phyloP scores from a whole-genome alignment of 2,113 vertebrate genomes.

The Peromyscus maniculatus region DNA sequence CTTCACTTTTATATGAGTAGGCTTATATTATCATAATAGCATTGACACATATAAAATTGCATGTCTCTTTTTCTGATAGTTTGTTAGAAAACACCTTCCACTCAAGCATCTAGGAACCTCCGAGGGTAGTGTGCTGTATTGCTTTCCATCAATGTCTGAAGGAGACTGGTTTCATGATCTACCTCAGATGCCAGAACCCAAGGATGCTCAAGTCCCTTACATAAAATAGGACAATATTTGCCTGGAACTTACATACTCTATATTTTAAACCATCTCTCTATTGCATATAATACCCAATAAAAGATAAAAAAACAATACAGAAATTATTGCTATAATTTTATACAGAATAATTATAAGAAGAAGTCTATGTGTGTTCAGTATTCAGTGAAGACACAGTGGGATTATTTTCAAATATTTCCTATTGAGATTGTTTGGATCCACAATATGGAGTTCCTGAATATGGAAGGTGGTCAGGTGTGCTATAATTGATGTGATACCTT shows the following conservation, averaged over 20 bases:
- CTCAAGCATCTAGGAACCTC: neutral
- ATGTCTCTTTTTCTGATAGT: slow-evolving; percentile 29
- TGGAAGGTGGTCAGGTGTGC: neutral
- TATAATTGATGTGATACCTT: neutral
- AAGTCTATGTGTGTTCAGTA: neutral
- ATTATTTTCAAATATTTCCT: neutral
- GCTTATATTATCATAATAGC: neutral
- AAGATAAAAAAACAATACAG: neutral
- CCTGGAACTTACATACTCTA: neutral
- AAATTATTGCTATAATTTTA: neutral
- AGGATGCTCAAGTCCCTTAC: neutral
- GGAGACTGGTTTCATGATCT: neutral
- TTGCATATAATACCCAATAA: neutral
- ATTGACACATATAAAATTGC: neutral
- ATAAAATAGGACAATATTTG: neutral
- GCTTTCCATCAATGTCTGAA: neutral
- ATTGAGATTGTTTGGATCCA: neutral
- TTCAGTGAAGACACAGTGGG: neutral
- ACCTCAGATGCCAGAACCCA: neutral
- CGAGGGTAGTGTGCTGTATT: neutral
- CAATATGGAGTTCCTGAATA: neutral
- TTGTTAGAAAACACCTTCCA: neutral
- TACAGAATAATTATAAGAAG: neutral
- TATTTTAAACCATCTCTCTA: neutral
- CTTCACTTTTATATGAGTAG: neutral